Base-by-base conservation (phyloP, 2,888 invertebrate species). In the Tetragonisca angustula region DNA sequence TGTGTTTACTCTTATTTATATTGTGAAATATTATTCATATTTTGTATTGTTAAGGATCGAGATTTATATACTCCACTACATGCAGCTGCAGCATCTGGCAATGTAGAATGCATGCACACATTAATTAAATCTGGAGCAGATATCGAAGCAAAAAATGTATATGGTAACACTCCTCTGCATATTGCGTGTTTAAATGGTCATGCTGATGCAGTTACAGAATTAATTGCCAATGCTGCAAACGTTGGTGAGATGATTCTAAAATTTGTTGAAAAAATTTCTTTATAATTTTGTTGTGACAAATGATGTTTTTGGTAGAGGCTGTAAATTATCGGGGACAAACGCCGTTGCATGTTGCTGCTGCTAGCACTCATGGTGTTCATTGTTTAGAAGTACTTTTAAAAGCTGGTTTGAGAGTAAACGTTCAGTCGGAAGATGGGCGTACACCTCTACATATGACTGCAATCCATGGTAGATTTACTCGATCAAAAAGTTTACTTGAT, bases 391-490 rank as follows among this genome's bases (percentile, higher is more conserved):
- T 95, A 77, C 93, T 96, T 67, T 93, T 96, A 64, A 94, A 95
- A 32, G 95, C 95, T 79, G 95, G 94, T 4, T 95, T 95, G 1
- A 95, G 95, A 81, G 95, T 96, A 36, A 96, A 96, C 90, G 94
- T 95, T 59, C 95, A 95, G 91, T 96, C 95, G 86, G 93, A 95
- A 74, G 96, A 96, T 90, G 96, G 96, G 0, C 94, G 96, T 72
- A 96, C 96, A 5, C 95, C 96, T 1, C 94, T 96, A 62, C 96
- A 96, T 89, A 96, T 96, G 96, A 96, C 96, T n/a, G 96, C 96
- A 13, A 95, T 96, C 87, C 96, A 96, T 92, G 96, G 96, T 36
- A 94, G 96, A 88, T 96, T 96, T 91, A 96, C 96, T 1, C 94
- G 96, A 74, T 96, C 96, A 67, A 96, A 96, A 93, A 95, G 95